phyloP scores from a whole-genome alignment of 2,113 vertebrate genomes.

The Sinocyclocheilus rhinocerous region DNA sequence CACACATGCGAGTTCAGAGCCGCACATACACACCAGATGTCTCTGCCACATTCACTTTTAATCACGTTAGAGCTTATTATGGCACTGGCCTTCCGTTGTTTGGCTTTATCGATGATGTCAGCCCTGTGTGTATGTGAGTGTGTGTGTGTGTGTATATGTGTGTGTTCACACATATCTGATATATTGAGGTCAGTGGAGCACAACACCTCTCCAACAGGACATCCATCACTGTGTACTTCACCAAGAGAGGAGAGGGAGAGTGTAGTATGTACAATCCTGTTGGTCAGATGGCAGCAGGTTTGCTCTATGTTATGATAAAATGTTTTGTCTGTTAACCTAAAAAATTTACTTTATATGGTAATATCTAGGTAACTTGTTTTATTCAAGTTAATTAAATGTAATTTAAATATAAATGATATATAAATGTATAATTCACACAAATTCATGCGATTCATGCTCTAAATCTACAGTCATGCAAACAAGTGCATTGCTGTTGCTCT shows the following conservation, averaged over 20 bases:
- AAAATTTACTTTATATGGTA: neutral
- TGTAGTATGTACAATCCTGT: neutral
- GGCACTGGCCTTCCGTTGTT: constrained; percentile 41
- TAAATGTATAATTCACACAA: neutral
- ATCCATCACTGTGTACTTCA: constrained; percentile 28
- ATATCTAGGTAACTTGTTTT: neutral
- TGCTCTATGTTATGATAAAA: neutral
- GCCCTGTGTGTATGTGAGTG: neutral
- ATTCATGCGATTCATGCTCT: neutral
- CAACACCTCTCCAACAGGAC: constrained; percentile 18
- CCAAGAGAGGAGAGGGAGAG: neutral
- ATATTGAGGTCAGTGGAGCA: constrained; percentile 44
- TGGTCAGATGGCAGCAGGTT: neutral
- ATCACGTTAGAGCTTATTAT: constrained; percentile 44
- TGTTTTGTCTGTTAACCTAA: neutral
- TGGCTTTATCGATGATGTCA: constrained; percentile 44
- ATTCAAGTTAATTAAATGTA: neutral
- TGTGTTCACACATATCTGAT: constrained; percentile 20
- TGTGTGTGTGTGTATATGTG: constrained; percentile 1
- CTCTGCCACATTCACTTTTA: constrained; percentile 40
- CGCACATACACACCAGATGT: constrained; percentile 43
- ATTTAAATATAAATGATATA: no score
- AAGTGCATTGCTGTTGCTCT: neutral
- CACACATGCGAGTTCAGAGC: constrained; percentile 4
- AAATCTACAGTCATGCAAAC: neutral